Base-by-base conservation (phyloP, 2,797 vertebrate genomes). In the Argyrosomus regius region DNA sequence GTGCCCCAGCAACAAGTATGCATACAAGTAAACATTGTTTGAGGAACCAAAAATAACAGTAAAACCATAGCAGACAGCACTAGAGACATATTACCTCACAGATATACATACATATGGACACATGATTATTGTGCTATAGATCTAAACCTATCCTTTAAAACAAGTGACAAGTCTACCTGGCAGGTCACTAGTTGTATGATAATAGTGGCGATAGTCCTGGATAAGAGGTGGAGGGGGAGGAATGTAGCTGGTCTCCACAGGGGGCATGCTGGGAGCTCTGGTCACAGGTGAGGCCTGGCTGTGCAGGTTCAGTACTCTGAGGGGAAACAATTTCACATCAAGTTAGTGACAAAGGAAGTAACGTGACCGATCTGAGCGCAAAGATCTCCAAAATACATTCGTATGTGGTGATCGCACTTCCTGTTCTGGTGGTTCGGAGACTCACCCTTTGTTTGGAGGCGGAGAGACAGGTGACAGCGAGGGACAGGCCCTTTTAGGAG, bases 121-220 rank as follows among this genome's bases (percentile, higher is more conserved):
- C 6, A 43, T 22, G 18, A 70, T 46, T 17, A 57, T 7, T 43
- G n/a, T 54, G 31, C 16, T 16, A 50, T 13, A 56, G 0, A n/a
- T 20, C 6, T 6, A 31, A 31, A 45, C 9, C 13, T 20, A n/a
- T 69, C 17, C 0, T 72, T 70, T 3, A 41, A 26, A 4, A 31
- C 17, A 59, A 48, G 8, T 20, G 43, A 28, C 5, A 31, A 26
- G 5, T 53, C 0, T 92, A 95, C 94, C 94, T 87, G 93, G 94
- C 88, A 99, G 91, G 92, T 99, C 98, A 13, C 96, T 98, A 81
- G 96, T 93, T 62, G 97, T 96, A 70, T 98, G 98, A 93, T 99
- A 99, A 80, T 98, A 98, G 76, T 99, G 98, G 91, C 98, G 96
- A 93, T 99, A 99, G 93, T 99, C 98, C 90, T 99, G 98, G 90